Evolutionary conservation across 2,888 invertebrate genomes (phyloP), one percentile per base, ranked within the genome.

Genomic region (Synergus itoensis): DNA sequence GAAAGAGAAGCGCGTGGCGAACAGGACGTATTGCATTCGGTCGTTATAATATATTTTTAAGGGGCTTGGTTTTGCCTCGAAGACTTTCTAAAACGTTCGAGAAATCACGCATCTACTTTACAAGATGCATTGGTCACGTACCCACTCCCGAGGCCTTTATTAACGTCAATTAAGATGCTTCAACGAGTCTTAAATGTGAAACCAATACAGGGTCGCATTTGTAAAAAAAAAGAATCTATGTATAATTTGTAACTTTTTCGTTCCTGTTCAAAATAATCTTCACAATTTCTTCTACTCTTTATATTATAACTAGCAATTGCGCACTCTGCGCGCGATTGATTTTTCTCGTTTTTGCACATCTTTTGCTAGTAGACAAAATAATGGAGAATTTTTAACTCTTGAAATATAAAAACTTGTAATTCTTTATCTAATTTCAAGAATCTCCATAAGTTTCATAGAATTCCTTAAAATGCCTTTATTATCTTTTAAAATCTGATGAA

Each of bases 121-220:
- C 60, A 21, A 28, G 60, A 60, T 60, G 60, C 60, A 60, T 60
- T 21, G 21, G 12, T 60, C 21, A 60, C 60, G 60, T 28, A 60
- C 9, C 12, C 60, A 60, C 60, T 11, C 75, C 63, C 79, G 86
- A 86, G 86, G 82, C 85, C 87, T 90, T 90, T 89, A 88, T 90
- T 90, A 89, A 87, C 87, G 83, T 79, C 86, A 86, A 90, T 90
- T 89, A 88, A 88, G 88, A 88, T 87, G 89, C 87, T 86, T 87
- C 87, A 79, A 57, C 79, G 60, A 60, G 84, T 75, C 40, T 63
- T 21, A 21, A 21, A 60, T 11, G 9, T 60, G 4, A 60, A 60
- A 60, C 21, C 60, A 60, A 60, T 21, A 12, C 21, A 21, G 21
- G 5, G 12, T 60, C 5, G 11, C 12, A 60, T 21, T 60, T 60